A percentile compares a stretch with the other conserved stretches of the same genome.
These are phyloP conservation scores for Eremophila alpestris DNA, from an alignment of 2,797 vertebrate species.

Conservation along the genomic window DNA sequence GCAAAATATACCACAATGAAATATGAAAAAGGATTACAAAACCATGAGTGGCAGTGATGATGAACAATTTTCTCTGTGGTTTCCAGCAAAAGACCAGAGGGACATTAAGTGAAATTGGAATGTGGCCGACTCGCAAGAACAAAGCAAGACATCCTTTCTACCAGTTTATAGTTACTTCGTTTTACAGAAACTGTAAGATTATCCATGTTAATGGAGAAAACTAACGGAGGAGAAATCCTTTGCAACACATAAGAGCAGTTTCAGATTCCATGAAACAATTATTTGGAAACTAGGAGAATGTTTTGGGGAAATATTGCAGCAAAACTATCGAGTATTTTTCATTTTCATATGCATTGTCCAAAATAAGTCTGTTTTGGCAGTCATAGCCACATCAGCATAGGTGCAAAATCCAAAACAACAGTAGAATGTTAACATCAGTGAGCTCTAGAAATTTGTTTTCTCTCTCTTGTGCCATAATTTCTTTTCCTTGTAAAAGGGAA, in stretches of 20 bases:
- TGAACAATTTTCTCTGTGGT: not conserved
- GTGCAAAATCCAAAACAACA: not conserved
- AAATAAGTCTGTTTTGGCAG: not conserved
- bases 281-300: not conserved
- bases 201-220: not conserved
- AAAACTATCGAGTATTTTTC: not conserved
- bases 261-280: not conserved
- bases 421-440: not conserved
- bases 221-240: not conserved
- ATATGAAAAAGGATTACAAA: not conserved
- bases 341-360: not conserved
- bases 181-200: not conserved
- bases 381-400: not conserved
- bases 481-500: not conserved
- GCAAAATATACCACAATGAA: not conserved
- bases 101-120: not conserved
- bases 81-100: not conserved
- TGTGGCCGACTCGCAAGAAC: fast-evolving
- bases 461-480: not conserved
- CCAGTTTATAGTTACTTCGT: not conserved
- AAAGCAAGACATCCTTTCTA: not conserved
- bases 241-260: not conserved
- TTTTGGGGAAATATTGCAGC: not conserved
- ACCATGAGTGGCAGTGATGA: not conserved
- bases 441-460: not conserved